Evolutionary conservation across 2,888 invertebrate genomes (phyloP), one percentile per base, ranked within the genome.

Genomic region (Callyntrura guangdongensis): DNA sequence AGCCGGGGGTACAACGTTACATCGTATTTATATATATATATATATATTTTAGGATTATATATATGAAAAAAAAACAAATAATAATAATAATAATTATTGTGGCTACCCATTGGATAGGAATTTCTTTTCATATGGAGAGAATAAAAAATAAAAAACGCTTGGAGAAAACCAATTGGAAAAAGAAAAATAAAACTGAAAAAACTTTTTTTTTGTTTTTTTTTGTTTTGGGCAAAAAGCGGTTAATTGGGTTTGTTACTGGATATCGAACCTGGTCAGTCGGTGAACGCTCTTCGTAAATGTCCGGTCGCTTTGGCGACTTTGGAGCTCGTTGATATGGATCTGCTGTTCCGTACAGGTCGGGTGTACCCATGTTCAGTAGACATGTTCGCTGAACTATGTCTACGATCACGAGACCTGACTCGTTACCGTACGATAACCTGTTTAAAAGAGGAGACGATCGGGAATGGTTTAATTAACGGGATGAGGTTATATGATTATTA

Each of bases 341-440:
- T 95, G 97, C 97, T 77, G 81, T 86, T 14, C 97, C 98, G 96
- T 99, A 99, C 94, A 99, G 96, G 95, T 99, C 98, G 94, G 97
- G 97, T 94, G 98, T 97, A 94, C 97, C 97, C 95, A 98, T 96
- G 95, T 98, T 98, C 94, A 98, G 96, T 94, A 99, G 96, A 95
- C 98, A 97, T 93, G 97, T 96, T 96, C 98, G 98, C 95, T 99
- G 98, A 95, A 98, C 96, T 95, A 98, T 97, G 96, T 99, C 99
- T 95, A 99, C 97, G 95, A 99, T 97, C 95, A 98, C 98, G 95
- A 99, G 96, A 94, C 99, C 99, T 94, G 97, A 97, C 96, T 99
- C 99, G 95, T 98, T 99, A 94, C 99, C 99, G 96, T 99, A 99
- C 94, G 99, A 98, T 97, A 99, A 96, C 95, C 99, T 99, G 95